These are phyloP conservation scores for Enteromius fasciolatus DNA, from an alignment of 2,797 vertebrate species.

Conservation along the genomic window DNA sequence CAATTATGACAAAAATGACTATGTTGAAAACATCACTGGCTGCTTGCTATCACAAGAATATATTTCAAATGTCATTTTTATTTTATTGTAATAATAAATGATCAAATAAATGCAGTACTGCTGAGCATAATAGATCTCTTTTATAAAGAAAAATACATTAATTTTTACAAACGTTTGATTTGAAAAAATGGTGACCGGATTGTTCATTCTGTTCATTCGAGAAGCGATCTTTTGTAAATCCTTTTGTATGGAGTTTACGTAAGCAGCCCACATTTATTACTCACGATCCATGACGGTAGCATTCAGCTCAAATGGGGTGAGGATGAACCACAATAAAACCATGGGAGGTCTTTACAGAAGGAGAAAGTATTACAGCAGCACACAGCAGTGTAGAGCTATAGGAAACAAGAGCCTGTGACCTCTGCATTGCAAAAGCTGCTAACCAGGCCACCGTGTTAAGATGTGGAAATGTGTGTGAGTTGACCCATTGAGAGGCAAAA, in stretches of 20 bases:
- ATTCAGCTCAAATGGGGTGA: slow-evolving; percentile 22
- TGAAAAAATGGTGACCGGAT: not conserved
- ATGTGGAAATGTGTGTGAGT: slow-evolving; percentile 57
- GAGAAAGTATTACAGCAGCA: slow-evolving; percentile 27
- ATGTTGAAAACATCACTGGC: not conserved
- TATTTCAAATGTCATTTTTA: accelerated
- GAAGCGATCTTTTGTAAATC: not conserved
- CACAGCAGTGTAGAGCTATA: slow-evolving; percentile 35
- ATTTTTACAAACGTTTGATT: not conserved
- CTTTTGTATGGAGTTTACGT: not conserved
- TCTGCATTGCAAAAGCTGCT: slow-evolving; percentile 51
- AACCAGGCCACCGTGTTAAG: slow-evolving; percentile 47
- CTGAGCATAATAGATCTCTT: not conserved
- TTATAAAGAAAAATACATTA: not conserved
- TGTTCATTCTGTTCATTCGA: not conserved
- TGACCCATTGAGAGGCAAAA: slow-evolving; percentile 58
- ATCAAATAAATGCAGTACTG: not conserved
- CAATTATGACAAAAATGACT: no score
- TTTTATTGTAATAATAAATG: not conserved
- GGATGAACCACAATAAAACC: slow-evolving; percentile 44
- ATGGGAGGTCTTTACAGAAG: slow-evolving; percentile 31
- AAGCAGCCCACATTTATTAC: not conserved
- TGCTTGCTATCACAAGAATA: no score
- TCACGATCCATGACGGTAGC: slow-evolving; percentile 17
- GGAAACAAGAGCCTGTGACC: slow-evolving; percentile 44